These are phyloP conservation scores for Leptogaster cylindrica DNA, from an alignment of 2,888 invertebrate genomes.

Conservation along the genomic window DNA sequence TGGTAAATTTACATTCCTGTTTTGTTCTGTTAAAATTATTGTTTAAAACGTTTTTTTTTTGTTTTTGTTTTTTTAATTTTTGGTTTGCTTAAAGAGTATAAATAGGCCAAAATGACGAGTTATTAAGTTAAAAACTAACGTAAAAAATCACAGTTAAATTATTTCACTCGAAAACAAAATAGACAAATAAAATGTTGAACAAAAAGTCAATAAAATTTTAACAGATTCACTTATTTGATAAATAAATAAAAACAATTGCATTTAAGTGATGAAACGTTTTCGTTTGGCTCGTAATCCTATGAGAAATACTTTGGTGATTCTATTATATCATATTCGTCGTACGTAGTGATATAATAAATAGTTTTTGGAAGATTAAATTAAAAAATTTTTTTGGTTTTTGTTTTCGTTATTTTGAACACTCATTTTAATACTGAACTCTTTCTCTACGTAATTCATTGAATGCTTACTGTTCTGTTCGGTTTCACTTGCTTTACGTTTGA, in stretches of 20 bases:
- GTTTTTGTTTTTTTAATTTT: not conserved
- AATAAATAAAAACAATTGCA: too few relatives aligned
- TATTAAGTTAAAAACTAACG: too few relatives aligned
- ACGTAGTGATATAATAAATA: too few relatives aligned
- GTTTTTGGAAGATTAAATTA: too few relatives aligned
- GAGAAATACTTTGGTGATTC: too few relatives aligned
- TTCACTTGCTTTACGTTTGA: conserved; percentile 7
- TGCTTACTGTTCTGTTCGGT: not conserved
- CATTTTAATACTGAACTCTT: conserved; percentile 31
- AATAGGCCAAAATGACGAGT: too few relatives aligned
- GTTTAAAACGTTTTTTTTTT: conserved; percentile 11
- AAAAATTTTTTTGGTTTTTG: not conserved
- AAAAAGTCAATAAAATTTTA: too few relatives aligned
- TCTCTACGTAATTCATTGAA: not conserved
- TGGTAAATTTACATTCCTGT: conserved; percentile 25
- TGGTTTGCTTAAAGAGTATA: not conserved
- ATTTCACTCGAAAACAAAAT: not conserved
- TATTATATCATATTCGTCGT: too few relatives aligned
- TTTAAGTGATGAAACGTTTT: too few relatives aligned
- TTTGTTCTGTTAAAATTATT: conserved; percentile 26
- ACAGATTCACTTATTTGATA: too few relatives aligned
- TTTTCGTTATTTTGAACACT: conserved; percentile 18
- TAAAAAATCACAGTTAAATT: too few relatives aligned
- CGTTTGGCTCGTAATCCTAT: too few relatives aligned
- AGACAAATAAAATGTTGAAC: not conserved